Percentiles rank a stretch among this genome's conserved stretches.
phyloP scores from a whole-genome alignment of 2,113 vertebrate genomes.

The Dunckerocampus dactyliophorus region DNA sequence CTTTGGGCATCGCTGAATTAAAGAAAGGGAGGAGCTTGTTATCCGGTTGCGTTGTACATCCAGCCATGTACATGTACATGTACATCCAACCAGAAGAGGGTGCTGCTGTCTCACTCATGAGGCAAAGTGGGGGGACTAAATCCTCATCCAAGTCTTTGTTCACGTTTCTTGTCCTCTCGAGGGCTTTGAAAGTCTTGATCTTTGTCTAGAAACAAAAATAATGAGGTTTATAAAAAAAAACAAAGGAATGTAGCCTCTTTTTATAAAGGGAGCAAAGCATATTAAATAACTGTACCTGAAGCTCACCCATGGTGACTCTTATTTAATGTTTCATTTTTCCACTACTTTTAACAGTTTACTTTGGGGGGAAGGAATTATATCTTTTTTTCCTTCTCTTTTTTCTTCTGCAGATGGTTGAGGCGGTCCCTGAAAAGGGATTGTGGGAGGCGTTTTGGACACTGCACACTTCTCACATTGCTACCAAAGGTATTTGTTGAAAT shows the following conservation, averaged over 20 bases:
- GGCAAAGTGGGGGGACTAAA: background rate
- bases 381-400: background rate
- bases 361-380: conserved; percentile 6
- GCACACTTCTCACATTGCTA: conserved; percentile 33
- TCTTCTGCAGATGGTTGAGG: conserved; percentile 46
- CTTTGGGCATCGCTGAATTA: no score
- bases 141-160: background rate
- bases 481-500: conserved; percentile 37
- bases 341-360: conserved; percentile 9
- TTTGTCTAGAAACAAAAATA: background rate
- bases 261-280: background rate
- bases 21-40: background rate
- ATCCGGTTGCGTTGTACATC: conserved; percentile 8
- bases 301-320: background rate
- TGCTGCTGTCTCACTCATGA: conserved; percentile 64
- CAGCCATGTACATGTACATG: no score
- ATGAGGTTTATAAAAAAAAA: background rate
- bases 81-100: conserved; percentile 71
- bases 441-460: conserved; percentile 42
- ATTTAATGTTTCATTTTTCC: background rate
- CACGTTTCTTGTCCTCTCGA: no score
- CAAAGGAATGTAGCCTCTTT: no score
- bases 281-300: background rate
- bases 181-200: no score
- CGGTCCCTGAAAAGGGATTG: conserved; percentile 18